Base-by-base conservation (phyloP, 2,797 vertebrate species). In the Tympanoctomys barrerae region DNA sequence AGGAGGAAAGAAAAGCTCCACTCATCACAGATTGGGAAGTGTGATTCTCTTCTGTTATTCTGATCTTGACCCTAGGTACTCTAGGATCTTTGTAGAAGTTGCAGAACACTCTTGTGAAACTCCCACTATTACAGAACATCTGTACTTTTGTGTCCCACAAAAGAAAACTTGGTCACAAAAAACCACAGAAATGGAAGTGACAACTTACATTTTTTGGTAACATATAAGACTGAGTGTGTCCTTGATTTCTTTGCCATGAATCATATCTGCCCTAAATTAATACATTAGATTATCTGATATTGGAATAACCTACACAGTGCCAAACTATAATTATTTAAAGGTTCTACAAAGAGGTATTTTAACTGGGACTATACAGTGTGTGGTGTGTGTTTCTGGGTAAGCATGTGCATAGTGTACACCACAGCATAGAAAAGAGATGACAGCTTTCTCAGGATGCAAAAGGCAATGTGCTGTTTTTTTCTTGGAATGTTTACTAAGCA, bases 401-500 rank as follows among this genome's bases (percentile, higher is more conserved):
- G n/a, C 46, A 66, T 24, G 18, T 82, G 9, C 24, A 73, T 57
- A 19, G 66, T 82, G 54, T 77, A 28, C 16, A 73, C 66, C 92
- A 84, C 21, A 33, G 33, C 62, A 66, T 2, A 78, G 79, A 64
- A 78, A 64, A 75, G 24, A 57, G 36, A 39, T 54, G 64, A 83
- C 9, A 28, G 6, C 2, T 22, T 68, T 87, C 81, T 79, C 81
- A 87, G 89, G 28, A 59, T 90, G 79, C 14, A 8, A 36, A 87
- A 96, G 81, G 79, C 57, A 84, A 42, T 42, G 42, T 42, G 42
- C 42, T 42, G 5, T 42, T 42, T 42, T 42, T 91, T 95, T 96
- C 77, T 95, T 81, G 96, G 46, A 96, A 92, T 71, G 83, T 98
- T 98, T 98, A 97, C 96, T 98, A 87, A 97, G 96, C 88, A 97